Percentiles rank a stretch among this genome's conserved stretches.
Evolutionary conservation across 2,797 vertebrate genomes (phyloP).

Genomic region (Dryobates pubescens): DNA sequence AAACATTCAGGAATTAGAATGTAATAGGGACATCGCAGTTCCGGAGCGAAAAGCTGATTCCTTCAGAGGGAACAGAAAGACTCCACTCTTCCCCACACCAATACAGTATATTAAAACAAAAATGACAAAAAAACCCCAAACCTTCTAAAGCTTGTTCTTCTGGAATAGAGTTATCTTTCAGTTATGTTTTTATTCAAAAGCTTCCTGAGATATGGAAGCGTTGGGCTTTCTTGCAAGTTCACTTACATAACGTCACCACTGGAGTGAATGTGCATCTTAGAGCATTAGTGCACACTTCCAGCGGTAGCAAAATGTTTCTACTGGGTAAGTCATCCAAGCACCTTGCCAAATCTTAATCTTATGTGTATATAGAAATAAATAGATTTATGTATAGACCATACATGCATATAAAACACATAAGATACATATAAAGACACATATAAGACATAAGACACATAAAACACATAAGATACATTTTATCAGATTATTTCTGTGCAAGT

Average conservation of each 20-base stretch:
- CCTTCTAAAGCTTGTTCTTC: neutral
- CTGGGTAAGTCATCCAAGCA: neutral
- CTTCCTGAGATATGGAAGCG: neutral
- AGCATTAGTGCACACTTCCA: neutral
- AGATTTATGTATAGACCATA: neutral
- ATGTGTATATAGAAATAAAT: neutral
- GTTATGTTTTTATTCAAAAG: neutral
- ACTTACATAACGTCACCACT: neutral
- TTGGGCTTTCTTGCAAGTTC: neutral
- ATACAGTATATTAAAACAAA: neutral
- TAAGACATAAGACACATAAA: neutral
- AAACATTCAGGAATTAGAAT: slow-evolving; percentile 9
- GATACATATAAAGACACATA: too few relatives aligned
- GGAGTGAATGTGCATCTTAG: fast-evolving
- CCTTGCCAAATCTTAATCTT: neutral
- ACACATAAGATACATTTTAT: neutral
- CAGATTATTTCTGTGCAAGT: neutral
- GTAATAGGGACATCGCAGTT: neutral
- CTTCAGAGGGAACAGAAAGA: neutral
- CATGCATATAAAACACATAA: neutral
- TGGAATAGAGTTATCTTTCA: neutral
- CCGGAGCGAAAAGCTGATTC: neutral
- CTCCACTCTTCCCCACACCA: neutral
- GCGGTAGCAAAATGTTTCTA: neutral
- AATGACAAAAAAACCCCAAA: neutral